Evolutionary conservation across 2,888 invertebrate genomes (phyloP).

Genomic region (Gisinianus flammeolus): DNA sequence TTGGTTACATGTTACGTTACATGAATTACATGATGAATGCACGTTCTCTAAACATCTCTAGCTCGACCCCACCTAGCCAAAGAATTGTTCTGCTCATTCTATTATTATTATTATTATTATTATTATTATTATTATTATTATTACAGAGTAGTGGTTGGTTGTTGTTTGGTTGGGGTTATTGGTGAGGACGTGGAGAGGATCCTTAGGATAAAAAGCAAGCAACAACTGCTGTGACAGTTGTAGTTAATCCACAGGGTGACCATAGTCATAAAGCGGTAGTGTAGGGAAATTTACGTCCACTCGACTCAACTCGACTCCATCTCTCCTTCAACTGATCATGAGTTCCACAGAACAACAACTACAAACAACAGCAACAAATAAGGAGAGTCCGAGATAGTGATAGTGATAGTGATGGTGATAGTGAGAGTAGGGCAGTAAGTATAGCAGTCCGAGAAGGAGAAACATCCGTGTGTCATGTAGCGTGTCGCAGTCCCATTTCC

Average conservation of each 20-base stretch:
- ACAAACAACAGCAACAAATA: too few relatives aligned
- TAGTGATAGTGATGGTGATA: not conserved
- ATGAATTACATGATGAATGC: too few relatives aligned
- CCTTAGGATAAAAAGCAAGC: not conserved
- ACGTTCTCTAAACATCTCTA: too few relatives aligned
- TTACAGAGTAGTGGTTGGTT: too few relatives aligned
- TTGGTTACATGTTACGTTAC: too few relatives aligned
- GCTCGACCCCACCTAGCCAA: too few relatives aligned
- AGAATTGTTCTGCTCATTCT: too few relatives aligned
- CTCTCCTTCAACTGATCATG: not conserved
- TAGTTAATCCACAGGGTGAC: slow-evolving; percentile 29
- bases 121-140: too few relatives aligned
- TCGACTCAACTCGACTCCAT: slow-evolving; percentile 4
- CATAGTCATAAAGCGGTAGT: slow-evolving; percentile 7
- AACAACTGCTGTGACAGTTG: slow-evolving; percentile 5
- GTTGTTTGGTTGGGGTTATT: too few relatives aligned
- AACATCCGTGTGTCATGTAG: slow-evolving; percentile 40
- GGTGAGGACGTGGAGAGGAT: not conserved
- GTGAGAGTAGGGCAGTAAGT: too few relatives aligned
- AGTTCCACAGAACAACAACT: not conserved
- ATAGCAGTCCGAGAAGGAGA: not conserved
- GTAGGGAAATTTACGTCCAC: slow-evolving; percentile 24
- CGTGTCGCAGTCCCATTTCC: slow-evolving; percentile 42
- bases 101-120: too few relatives aligned
- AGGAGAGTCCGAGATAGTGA: too few relatives aligned